A percentile compares a stretch with the other conserved stretches of the same genome.
Conservation (phyloP, 2,113 vertebrate genomes). For the Bettongia penicillata region DNA sequence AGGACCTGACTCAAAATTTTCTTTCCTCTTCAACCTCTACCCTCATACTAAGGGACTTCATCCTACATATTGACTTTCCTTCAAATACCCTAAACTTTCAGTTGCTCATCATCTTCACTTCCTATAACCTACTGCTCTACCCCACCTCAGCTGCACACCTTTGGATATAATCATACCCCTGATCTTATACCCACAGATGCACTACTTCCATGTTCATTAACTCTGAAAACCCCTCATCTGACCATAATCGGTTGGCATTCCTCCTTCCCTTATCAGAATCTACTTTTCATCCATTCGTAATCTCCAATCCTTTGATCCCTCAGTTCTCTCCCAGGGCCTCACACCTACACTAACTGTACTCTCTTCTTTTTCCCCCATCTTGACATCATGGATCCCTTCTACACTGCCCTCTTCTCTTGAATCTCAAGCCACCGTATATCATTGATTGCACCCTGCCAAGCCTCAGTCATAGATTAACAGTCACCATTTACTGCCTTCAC, state of each 20-base stretch:
- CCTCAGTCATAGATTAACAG: background rate
- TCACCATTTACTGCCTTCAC: background rate
- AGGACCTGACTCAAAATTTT: background rate
- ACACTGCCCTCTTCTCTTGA: background rate
- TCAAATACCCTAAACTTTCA: background rate
- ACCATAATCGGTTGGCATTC: background rate
- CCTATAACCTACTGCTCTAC: background rate
- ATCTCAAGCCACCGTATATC: background rate
- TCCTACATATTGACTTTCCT: background rate
- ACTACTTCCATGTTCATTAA: background rate
- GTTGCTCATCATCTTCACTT: background rate
- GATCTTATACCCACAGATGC: background rate
- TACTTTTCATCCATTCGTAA: background rate
- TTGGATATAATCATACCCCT: background rate
- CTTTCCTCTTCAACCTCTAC: background rate
- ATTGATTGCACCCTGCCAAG: background rate
- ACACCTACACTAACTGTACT: background rate
- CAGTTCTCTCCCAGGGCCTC: background rate
- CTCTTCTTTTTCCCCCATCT: background rate
- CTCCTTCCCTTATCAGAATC: background rate
- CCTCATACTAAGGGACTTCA: background rate
- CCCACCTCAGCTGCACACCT: background rate
- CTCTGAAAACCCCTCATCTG: background rate
- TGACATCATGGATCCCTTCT: background rate
- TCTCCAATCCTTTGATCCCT: background rate